phyloP scores from a whole-genome alignment of 92 coral and sea anemone genomes.

The Porites evermanni region DNA sequence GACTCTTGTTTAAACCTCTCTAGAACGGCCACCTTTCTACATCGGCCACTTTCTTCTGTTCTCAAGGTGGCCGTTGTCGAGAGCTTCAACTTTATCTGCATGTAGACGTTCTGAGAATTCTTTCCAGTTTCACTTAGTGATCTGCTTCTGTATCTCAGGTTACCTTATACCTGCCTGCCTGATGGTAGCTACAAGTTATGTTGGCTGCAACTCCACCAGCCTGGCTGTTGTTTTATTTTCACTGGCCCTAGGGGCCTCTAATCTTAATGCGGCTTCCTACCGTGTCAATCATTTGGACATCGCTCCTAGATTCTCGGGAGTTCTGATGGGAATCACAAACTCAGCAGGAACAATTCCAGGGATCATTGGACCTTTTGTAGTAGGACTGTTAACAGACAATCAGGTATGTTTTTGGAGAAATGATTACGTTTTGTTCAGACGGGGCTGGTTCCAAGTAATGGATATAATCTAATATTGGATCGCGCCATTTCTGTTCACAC shows the following conservation, averaged over 20 bases:
- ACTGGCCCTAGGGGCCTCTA: constrained; percentile 71
- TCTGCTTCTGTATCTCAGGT: constrained; percentile 43
- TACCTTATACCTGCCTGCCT: constrained; percentile 82
- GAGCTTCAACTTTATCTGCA: too few species aligned
- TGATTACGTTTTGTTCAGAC: too few species aligned
- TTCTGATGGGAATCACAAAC: constrained; percentile 94
- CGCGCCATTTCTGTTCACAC: too few species aligned
- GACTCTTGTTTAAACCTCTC: too few species aligned
- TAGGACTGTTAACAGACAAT: constrained; percentile 83
- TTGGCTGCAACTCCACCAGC: constrained; percentile 76
- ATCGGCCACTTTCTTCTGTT: too few species aligned
- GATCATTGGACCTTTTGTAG: constrained; percentile 84
- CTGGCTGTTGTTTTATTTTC: constrained; percentile 86
- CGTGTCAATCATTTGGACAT: constrained; percentile 91
- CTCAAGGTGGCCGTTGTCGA: too few species aligned
- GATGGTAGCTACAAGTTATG: constrained; percentile 89
- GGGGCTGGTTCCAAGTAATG: too few species aligned
- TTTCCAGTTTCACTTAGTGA: too few species aligned
- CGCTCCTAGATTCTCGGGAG: constrained; percentile 95
- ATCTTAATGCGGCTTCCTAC: constrained; percentile 64
- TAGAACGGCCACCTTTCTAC: too few species aligned
- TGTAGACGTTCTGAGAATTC: too few species aligned
- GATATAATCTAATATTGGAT: too few species aligned
- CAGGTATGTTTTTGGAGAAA: constrained; percentile 56
- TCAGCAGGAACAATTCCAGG: constrained; percentile 89